Percentiles rank a stretch among this genome's conserved stretches.
These are phyloP conservation scores for mouse (Mus musculus) DNA, from an alignment of 2,113 vertebrate species.

Conservation along the genomic window DNA sequence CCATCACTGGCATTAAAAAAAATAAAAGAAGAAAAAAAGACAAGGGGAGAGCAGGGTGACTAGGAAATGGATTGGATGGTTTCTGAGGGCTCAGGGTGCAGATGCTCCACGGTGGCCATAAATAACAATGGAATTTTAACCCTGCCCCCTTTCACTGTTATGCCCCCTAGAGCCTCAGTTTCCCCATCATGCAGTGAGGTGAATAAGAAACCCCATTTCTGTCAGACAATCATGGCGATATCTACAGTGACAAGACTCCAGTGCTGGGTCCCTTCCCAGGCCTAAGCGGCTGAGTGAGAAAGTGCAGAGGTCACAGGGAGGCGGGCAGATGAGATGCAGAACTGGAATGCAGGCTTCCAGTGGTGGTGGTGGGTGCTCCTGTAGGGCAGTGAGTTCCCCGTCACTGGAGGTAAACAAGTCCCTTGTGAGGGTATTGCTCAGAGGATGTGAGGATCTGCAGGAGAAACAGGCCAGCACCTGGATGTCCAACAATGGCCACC, in stretches of 20 bases:
- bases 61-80: not conserved
- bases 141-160: too few species aligned
- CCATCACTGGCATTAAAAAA: not conserved
- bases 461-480: not conserved
- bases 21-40: not conserved
- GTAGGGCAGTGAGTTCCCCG: not conserved
- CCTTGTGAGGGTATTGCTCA: not conserved
- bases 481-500: not conserved
- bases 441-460: not conserved
- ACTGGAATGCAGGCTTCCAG: not conserved
- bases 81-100: not conserved
- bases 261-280: not conserved
- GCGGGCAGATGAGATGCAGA: not conserved
- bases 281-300: not conserved
- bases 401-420: slow-evolving; percentile 1
- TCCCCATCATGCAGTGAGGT: not conserved
- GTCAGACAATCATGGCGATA: not conserved
- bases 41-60: not conserved
- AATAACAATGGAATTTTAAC: not conserved
- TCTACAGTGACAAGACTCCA: fast-evolving
- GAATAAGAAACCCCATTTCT: not conserved
- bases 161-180: not conserved
- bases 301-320: not conserved
- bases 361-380: not conserved
- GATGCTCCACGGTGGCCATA: not conserved